These are phyloP conservation scores for Lepidostoma basale DNA, from an alignment of 1,140 invertebrate species.

Conservation along the genomic window DNA sequence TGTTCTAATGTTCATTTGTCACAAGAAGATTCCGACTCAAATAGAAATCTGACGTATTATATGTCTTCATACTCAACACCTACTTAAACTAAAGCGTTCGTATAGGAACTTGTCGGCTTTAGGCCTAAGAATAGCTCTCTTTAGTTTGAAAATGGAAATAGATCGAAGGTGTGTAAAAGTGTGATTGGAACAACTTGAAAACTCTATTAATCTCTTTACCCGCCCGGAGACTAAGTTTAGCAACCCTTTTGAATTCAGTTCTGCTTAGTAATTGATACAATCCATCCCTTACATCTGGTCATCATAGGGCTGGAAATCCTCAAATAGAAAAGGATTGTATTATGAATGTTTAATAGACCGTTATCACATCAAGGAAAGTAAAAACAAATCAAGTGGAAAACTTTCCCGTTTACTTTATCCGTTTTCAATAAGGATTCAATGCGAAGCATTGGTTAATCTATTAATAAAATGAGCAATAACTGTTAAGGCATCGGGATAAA, in stretches of 20 bases:
- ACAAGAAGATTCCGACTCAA: no score
- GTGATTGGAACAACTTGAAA: no score
- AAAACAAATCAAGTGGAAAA: constrained; percentile 25
- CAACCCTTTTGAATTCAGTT: background rate
- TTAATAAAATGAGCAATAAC: constrained; percentile 18
- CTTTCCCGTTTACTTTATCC: constrained; percentile 20
- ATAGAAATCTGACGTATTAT: no score
- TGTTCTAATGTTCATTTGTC: no score
- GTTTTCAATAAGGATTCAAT: constrained; percentile 19
- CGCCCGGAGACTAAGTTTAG: constrained; percentile 1
- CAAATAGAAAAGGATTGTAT: constrained; percentile 28
- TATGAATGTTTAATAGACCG: constrained; percentile 25
- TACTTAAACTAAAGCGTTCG: no score
- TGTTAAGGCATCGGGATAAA: background rate
- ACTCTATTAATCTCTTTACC: no score
- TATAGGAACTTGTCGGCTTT: no score
- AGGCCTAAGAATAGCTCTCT: no score
- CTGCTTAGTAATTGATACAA: constrained; percentile 2
- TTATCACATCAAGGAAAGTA: constrained; percentile 16
- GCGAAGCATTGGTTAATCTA: constrained; percentile 1
- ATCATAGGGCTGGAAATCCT: constrained; percentile 13
- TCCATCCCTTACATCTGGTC: constrained; percentile 17
- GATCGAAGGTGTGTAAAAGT: no score
- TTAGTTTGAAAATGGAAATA: no score
- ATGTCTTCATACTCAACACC: no score